Conservation (phyloP, 2,888 invertebrate genomes). For the Elysia crispata region DNA sequence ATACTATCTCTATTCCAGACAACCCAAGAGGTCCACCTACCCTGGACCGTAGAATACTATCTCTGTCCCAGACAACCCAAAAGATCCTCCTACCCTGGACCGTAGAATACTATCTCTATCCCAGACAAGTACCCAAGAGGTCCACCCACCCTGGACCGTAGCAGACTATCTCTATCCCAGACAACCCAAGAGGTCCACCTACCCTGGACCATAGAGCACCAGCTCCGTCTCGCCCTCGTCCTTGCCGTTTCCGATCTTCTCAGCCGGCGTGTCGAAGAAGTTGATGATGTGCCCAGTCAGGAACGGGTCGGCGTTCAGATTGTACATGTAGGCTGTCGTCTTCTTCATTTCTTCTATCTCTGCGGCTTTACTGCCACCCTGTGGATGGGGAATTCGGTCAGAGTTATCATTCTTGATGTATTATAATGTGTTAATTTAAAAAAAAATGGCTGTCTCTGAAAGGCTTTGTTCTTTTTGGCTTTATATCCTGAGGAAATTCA, state of each 20-base stretch:
- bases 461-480: background rate
- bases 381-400: background rate
- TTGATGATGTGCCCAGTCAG: slow-evolving; percentile 80
- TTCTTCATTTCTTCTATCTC: slow-evolving; percentile 75
- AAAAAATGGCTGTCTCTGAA: background rate
- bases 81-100: too few relatives aligned
- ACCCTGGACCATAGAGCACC: slow-evolving; percentile 79
- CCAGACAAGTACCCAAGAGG: too few relatives aligned
- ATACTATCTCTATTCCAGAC: too few relatives aligned
- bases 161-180: too few relatives aligned
- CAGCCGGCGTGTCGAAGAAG: slow-evolving; percentile 78
- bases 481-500: background rate
- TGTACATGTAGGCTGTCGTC: slow-evolving; percentile 79
- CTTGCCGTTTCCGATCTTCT: slow-evolving; percentile 75
- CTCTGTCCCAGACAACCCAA: too few relatives aligned
- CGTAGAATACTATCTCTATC: too few relatives aligned
- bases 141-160: too few relatives aligned
- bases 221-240: slow-evolving; percentile 76
- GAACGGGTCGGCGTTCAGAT: slow-evolving; percentile 81
- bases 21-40: too few relatives aligned
- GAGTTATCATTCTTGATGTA: background rate
- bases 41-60: too few relatives aligned
- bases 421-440: background rate
- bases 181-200: slow-evolving; percentile 42
- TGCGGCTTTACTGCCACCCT: slow-evolving; percentile 52